phyloP scores from a whole-genome alignment of 2,797 vertebrate genomes.

The Pseudochaenichthys georgianus region DNA sequence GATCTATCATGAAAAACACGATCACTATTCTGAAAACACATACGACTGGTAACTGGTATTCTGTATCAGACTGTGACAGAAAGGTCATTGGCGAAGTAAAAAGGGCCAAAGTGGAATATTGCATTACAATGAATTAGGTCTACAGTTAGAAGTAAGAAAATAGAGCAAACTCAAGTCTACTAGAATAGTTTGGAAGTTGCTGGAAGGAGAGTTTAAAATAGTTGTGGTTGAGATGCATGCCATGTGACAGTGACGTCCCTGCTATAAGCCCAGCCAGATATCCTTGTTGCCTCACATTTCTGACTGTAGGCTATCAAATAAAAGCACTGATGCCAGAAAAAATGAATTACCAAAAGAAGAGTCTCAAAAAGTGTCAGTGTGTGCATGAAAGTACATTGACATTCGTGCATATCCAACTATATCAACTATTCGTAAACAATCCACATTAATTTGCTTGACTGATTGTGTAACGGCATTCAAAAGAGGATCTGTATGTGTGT shows the following conservation, averaged over 20 bases:
- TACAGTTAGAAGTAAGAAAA: background rate
- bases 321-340: no score
- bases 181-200: background rate
- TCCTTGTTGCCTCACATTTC: background rate
- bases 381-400: background rate
- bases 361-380: background rate
- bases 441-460: conserved; percentile 20
- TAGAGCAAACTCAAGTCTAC: background rate
- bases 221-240: background rate
- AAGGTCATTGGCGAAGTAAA: background rate
- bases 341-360: background rate
- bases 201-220: conserved; percentile 10
- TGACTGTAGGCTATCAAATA: background rate
- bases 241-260: background rate
- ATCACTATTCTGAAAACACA: background rate
- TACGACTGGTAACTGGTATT: no score
- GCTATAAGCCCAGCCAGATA: background rate
- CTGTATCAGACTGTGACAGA: background rate
- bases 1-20: no score
- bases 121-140: background rate
- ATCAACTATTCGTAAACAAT: background rate
- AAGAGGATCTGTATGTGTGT: conserved; percentile 33
- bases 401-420: background rate
- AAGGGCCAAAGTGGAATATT: background rate
- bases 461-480: conserved; percentile 15